Conservation (phyloP, 2,888 invertebrate species). For the Drosophila austrosaltans region DNA sequence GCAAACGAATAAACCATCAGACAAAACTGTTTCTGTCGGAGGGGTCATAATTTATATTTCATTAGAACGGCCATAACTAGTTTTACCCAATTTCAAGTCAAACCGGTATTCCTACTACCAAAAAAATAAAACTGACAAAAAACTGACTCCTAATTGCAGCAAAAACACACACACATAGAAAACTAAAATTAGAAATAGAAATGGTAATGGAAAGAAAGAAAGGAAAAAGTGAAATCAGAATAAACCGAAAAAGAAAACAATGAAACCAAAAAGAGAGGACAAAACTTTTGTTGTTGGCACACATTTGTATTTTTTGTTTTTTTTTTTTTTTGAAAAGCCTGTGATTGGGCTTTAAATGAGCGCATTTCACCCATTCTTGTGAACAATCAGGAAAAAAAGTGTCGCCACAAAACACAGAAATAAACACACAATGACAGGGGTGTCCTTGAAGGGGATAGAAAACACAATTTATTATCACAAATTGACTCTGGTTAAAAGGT, state of each 20-base stretch:
- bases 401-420: neutral
- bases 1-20: constrained; percentile 62
- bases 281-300: constrained; percentile 71
- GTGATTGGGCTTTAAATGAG: constrained; percentile 8
- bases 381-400: neutral
- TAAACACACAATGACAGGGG: neutral
- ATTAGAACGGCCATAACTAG: constrained; percentile 58
- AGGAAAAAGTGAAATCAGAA: constrained; percentile 23
- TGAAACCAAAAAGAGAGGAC: constrained; percentile 8
- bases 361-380: neutral
- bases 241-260: constrained; percentile 24
- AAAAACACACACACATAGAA: constrained; percentile 18
- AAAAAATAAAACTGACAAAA: constrained; percentile 38
- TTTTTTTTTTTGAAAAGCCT: constrained; percentile 24
- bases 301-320: constrained; percentile 41
- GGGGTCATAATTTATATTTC: constrained; percentile 68
- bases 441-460: neutral
- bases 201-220: constrained; percentile 29
- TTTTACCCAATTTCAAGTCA: constrained; percentile 28
- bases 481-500: too few species aligned
- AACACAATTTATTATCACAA: neutral
- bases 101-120: constrained; percentile 8
- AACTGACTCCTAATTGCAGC: constrained; percentile 45
- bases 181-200: neutral
- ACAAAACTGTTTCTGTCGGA: constrained; percentile 47